phyloP scores from a whole-genome alignment of 2,797 vertebrate species.

The Cottoperca gobio region DNA sequence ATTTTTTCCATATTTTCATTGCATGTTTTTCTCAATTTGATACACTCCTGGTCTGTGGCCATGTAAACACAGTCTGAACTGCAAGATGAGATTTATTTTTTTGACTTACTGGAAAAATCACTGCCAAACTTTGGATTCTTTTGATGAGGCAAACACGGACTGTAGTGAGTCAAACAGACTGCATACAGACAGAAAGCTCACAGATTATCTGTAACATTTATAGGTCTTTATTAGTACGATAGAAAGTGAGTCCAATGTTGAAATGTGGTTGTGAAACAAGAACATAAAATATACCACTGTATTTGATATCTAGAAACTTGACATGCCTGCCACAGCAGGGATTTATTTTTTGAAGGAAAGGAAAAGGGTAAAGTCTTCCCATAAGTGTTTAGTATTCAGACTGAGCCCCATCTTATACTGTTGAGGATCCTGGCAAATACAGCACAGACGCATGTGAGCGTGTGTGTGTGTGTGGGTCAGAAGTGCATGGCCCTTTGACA shows the following conservation, averaged over 20 bases:
- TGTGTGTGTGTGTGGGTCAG: slow-evolving; percentile 55
- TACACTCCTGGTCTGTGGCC: not conserved
- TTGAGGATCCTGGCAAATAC: slow-evolving; percentile 64
- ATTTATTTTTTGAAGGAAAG: slow-evolving; percentile 41
- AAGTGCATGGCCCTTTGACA: slow-evolving; percentile 42
- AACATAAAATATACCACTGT: not conserved
- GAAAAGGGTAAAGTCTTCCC: slow-evolving; percentile 34
- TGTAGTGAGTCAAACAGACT: not conserved
- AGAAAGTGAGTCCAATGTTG: no score
- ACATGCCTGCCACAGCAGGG: slow-evolving; percentile 6
- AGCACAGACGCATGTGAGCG: slow-evolving; percentile 28
- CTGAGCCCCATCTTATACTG: slow-evolving; percentile 25
- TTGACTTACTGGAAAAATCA: not conserved
- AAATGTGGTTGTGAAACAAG: no score
- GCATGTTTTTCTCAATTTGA: not conserved
- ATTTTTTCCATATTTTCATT: not conserved
- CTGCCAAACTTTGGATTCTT: slow-evolving; percentile 9
- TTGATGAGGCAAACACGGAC: not conserved
- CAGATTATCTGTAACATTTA: no score
- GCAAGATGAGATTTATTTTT: not conserved
- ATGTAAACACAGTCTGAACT: slow-evolving; percentile 4
- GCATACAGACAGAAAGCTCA: not conserved
- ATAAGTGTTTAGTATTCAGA: slow-evolving; percentile 65
- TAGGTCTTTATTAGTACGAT: no score
- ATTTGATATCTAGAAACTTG: slow-evolving; percentile 15